Evolutionary conservation across 1,140 invertebrate species (phyloP).

Genomic region (Drosophila mojavensis): DNA sequence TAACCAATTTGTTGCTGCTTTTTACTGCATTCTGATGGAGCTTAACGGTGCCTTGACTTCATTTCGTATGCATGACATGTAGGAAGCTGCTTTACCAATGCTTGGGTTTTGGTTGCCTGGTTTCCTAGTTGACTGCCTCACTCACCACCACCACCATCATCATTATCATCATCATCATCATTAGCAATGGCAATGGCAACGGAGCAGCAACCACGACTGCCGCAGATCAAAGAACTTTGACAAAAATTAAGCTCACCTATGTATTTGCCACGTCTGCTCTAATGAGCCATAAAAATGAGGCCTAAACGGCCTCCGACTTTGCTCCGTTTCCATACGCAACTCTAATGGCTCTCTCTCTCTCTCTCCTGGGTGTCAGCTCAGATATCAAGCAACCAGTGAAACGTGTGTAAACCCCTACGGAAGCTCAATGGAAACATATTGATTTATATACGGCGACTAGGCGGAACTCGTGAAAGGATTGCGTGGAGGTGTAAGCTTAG

Average conservation of each 20-base stretch:
- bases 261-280: slow-evolving; percentile 72
- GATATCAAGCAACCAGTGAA: slow-evolving; percentile 30
- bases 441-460: not conserved
- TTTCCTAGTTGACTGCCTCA: slow-evolving; percentile 19
- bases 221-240: slow-evolving; percentile 73
- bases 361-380: slow-evolving; percentile 49
- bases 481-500: too few species aligned
- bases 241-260: slow-evolving; percentile 68
- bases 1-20: slow-evolving; percentile 72
- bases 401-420: not conserved
- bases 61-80: slow-evolving; percentile 78
- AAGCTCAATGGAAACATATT: slow-evolving; percentile 9
- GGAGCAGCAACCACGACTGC: slow-evolving; percentile 1
- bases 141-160: slow-evolving; percentile 3
- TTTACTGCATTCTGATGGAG: slow-evolving; percentile 7
- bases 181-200: slow-evolving; percentile 10
- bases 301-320: slow-evolving; percentile 56
- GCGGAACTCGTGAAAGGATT: not conserved
- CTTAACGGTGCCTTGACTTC: slow-evolving; percentile 38
- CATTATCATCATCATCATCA: slow-evolving; percentile 36
- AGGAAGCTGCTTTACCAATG: slow-evolving; percentile 61
- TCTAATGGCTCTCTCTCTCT: slow-evolving; percentile 30
- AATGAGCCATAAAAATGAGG: slow-evolving; percentile 78
- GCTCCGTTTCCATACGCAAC: slow-evolving; percentile 45
- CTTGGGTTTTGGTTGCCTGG: slow-evolving; percentile 41